Conservation (phyloP, 2,797 vertebrate genomes). For the Peromyscus aztecus region DNA sequence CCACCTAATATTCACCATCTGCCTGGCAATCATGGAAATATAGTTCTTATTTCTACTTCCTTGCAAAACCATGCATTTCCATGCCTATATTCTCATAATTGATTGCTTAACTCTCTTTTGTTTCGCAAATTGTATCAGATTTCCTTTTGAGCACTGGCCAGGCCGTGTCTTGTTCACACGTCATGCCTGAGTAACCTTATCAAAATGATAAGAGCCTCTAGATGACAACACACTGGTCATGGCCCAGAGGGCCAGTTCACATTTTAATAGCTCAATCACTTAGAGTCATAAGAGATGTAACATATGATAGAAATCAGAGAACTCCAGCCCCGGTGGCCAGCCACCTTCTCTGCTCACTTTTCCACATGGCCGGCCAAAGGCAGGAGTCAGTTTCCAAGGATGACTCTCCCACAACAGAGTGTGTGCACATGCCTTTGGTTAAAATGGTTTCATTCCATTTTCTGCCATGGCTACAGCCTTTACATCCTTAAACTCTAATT, state of each 20-base stretch:
- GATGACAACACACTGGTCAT: slow-evolving; percentile 41
- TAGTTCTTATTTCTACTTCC: slow-evolving; percentile 15
- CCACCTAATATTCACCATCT: not conserved
- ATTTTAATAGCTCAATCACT: slow-evolving; percentile 62
- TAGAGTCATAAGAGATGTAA: slow-evolving; percentile 34
- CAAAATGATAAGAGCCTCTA: slow-evolving; percentile 52
- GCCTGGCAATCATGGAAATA: not conserved
- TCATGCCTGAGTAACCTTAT: slow-evolving; percentile 58
- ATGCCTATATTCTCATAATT: not conserved
- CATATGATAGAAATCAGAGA: not conserved
- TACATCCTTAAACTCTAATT: slow-evolving; percentile 32
- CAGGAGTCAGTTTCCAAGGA: not conserved
- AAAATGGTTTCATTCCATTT: not conserved
- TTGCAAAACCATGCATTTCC: not conserved
- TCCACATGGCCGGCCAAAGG: not conserved
- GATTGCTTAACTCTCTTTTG: slow-evolving; percentile 19
- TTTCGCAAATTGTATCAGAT: slow-evolving; percentile 44
- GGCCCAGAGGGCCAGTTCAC: slow-evolving; percentile 52
- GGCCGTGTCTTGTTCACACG: slow-evolving; percentile 58
- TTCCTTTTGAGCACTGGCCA: not conserved
- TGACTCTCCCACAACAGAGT: not conserved
- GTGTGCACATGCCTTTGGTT: not conserved
- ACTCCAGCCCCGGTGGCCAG: not conserved
- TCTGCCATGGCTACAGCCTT: not conserved
- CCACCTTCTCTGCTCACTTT: not conserved